Evolutionary conservation across 2,797 vertebrate species (phyloP), one percentile per base, ranked within the genome.

Genomic region (Pterois miles): DNA sequence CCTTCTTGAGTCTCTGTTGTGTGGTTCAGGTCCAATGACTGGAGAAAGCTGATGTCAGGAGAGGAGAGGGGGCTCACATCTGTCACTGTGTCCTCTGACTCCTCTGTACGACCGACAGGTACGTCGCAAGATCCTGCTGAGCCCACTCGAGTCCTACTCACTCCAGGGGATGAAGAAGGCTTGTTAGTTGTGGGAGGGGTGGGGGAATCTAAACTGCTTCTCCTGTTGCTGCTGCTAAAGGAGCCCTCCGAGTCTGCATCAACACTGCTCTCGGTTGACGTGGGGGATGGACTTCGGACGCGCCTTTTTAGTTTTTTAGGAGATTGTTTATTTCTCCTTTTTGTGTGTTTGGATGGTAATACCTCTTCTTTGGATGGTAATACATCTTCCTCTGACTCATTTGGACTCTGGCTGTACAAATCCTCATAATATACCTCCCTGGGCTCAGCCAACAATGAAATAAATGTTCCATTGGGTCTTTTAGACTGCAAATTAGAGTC

Each of bases 41-140:
- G 96, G 46, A 93, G 88, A 33, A 96, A 96, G 87, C 96, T 97
- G 74, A 92, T 93, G 71, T 96, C 96, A 40, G 97, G 95, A 64
- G 97, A 97, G 18, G 97, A 98, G 11, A 97, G 91, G 62, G 97
- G 97, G 54, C 96, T 98, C 57, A 97, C 97, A 0, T 98, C 96
- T 12, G 97, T 98, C 78, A 96, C 95, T 0, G 96, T 96, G 68
- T 96, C 96, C 76, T 97, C 96, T 2, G 96, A 97, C 50, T 97
- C 96, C 25, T 94, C 93, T 23, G 82, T 34, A 8, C 71, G 29
- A 22, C 75, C 68, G 64, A 83, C 83, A 33, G 84, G 58, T 27
- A 91, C 89, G 70, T 90, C 80, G 81, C 36, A 86, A 22, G 67
- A 65, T 16, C 79, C 72, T 77, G 57, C 67, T 34, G 86, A 88